A percentile compares a stretch with the other conserved stretches of the same genome.
Conservation (phyloP, 2,888 invertebrate species). For the Lobophora halterata region DNA sequence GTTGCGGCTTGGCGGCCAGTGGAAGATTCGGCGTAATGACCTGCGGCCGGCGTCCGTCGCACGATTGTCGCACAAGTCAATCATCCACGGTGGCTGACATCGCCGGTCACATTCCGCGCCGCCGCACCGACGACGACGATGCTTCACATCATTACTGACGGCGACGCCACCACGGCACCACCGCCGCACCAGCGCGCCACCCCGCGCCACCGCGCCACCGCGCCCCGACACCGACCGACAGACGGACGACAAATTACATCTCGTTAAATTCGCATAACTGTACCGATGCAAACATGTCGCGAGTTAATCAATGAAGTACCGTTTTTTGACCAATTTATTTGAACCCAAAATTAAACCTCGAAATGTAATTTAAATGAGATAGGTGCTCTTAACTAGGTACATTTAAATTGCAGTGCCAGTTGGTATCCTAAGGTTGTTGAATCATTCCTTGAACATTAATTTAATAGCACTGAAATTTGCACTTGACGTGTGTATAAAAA, state of each 20-base stretch:
- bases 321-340: slow-evolving; percentile 16
- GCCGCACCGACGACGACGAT: slow-evolving; percentile 22
- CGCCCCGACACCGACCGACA: slow-evolving; percentile 37
- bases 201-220: slow-evolving; percentile 20
- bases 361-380: slow-evolving; percentile 8
- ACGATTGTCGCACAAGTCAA: slow-evolving; percentile 52
- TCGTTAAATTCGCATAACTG: slow-evolving; percentile 39
- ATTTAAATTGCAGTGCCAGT: slow-evolving; percentile 7
- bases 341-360: background rate
- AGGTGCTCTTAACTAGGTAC: slow-evolving; percentile 3
- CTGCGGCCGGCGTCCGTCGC: slow-evolving; percentile 33
- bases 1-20: slow-evolving; percentile 32
- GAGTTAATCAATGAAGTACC: slow-evolving; percentile 28
- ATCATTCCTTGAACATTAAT: slow-evolving; percentile 6
- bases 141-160: slow-evolving; percentile 23
- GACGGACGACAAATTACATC: slow-evolving; percentile 43
- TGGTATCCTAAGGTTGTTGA: slow-evolving; percentile 12
- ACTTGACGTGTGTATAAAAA: slow-evolving; percentile 25
- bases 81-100: slow-evolving; percentile 44
- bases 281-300: slow-evolving; percentile 34
- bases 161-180: background rate
- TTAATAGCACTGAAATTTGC: slow-evolving; percentile 17
- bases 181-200: slow-evolving; percentile 16
- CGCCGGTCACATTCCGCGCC: slow-evolving; percentile 38
- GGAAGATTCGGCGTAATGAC: slow-evolving; percentile 35